phyloP scores from a whole-genome alignment of 2,113 vertebrate genomes.

The Odocoileus hemionus region DNA sequence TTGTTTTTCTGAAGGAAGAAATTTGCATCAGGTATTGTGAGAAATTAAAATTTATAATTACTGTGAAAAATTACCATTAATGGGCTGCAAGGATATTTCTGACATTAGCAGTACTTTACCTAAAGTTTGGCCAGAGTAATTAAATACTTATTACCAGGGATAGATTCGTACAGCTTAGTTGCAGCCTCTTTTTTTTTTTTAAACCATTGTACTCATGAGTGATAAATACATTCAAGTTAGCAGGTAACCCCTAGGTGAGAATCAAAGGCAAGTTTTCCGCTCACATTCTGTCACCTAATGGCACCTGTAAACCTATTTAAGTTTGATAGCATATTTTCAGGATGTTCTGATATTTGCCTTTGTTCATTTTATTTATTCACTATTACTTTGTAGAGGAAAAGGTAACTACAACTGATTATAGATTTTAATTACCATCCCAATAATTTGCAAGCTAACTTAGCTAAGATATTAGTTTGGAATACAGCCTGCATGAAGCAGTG shows the following conservation, averaged over 20 bases:
- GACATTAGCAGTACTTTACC: not conserved
- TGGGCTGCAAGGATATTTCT: not conserved
- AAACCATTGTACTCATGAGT: not conserved
- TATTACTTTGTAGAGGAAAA: slow-evolving; percentile 44
- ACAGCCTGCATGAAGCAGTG: slow-evolving; percentile 43
- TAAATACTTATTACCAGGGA: slow-evolving; percentile 27
- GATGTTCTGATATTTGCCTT: not conserved
- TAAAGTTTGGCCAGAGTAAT: slow-evolving; percentile 20
- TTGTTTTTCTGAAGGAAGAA: slow-evolving; percentile 66
- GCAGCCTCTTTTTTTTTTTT: not conserved
- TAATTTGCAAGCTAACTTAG: slow-evolving; percentile 66
- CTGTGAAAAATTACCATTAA: not conserved
- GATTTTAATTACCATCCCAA: slow-evolving; percentile 70
- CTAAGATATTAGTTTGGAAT: slow-evolving; percentile 49
- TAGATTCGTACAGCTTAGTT: slow-evolving; percentile 17
- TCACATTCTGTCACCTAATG: not conserved
- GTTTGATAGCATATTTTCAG: not conserved
- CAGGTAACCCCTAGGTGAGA: slow-evolving; percentile 28
- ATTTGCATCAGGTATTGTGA: not conserved
- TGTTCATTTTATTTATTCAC: slow-evolving; percentile 10
- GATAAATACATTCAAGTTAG: not conserved
- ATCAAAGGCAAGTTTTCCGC: slow-evolving; percentile 47
- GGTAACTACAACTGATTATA: slow-evolving; percentile 50
- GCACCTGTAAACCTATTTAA: not conserved
- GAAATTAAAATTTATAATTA: not conserved